These are phyloP conservation scores for Lycophotia porphyrea DNA, from an alignment of 2,888 invertebrate genomes.

Conservation along the genomic window DNA sequence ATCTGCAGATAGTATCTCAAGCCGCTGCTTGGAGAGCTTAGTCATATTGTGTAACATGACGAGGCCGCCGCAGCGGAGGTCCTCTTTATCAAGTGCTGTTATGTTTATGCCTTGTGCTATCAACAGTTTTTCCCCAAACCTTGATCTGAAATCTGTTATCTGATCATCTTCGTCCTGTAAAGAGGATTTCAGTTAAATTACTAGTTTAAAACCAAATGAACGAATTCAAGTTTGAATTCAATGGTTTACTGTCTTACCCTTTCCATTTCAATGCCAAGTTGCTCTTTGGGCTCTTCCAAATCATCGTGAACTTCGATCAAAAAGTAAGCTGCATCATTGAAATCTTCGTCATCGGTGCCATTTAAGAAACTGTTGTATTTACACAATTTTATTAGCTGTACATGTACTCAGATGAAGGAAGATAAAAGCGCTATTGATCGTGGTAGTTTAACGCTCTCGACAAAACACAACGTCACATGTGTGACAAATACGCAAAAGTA, in stretches of 20 bases:
- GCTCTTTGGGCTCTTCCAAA: conserved; percentile 93
- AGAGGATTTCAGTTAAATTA: not conserved
- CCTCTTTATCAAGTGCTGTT: conserved; percentile 93
- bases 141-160: conserved; percentile 93
- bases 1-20: conserved; percentile 91
- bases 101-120: conserved; percentile 93
- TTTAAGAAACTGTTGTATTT: conserved; percentile 79
- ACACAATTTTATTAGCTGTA: not conserved
- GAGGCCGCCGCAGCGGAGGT: conserved; percentile 93
- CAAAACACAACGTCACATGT: no score
- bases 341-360: conserved; percentile 83
- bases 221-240: not conserved
- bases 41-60: conserved; percentile 93
- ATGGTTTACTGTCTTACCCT: conserved; percentile 78
- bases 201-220: not conserved
- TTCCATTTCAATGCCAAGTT: conserved; percentile 94
- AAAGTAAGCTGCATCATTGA: conserved; percentile 90
- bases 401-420: not conserved
- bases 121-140: conserved; percentile 92
- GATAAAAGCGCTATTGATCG: not conserved
- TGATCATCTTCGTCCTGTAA: conserved; percentile 92
- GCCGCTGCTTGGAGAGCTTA: conserved; percentile 87
- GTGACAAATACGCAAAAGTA: not conserved
- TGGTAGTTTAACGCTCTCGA: not conserved
- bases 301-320: conserved; percentile 93